phyloP scores from a whole-genome alignment of 2,113 vertebrate genomes.

The Poicephalus gulielmi region DNA sequence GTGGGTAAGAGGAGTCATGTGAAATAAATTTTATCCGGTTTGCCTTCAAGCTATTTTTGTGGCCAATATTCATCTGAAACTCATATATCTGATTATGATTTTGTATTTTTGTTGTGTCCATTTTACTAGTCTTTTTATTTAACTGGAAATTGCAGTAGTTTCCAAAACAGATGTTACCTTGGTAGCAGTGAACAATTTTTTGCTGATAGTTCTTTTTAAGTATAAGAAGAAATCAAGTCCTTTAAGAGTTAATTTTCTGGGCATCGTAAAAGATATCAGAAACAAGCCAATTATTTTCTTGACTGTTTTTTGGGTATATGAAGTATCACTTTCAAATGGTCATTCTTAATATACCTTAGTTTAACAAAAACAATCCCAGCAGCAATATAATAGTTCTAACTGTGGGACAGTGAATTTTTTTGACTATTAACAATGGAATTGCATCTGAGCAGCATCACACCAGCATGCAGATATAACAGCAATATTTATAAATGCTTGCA shows the following conservation, averaged over 20 bases:
- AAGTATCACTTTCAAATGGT: background rate
- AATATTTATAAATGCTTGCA: background rate
- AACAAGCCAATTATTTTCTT: background rate
- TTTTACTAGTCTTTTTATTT: background rate
- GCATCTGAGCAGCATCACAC: background rate
- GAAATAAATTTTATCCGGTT: background rate
- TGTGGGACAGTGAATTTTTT: background rate
- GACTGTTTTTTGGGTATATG: background rate
- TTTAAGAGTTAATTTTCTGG: background rate
- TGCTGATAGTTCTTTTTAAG: background rate
- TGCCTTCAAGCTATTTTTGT: background rate
- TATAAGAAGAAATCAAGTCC: background rate
- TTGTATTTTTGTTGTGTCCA: background rate
- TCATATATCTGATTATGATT: background rate
- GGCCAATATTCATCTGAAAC: background rate
- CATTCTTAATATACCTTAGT: background rate
- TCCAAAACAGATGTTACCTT: background rate
- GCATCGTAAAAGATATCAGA: background rate
- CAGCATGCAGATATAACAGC: background rate
- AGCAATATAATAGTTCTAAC: background rate
- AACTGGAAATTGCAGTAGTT: background rate
- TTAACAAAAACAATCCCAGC: background rate
- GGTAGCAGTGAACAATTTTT: background rate
- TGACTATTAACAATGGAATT: background rate
- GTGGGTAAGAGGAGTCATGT: constrained; percentile 77